Conservation (phyloP, 1,140 invertebrate species). For the Theocolax elegans region DNA sequence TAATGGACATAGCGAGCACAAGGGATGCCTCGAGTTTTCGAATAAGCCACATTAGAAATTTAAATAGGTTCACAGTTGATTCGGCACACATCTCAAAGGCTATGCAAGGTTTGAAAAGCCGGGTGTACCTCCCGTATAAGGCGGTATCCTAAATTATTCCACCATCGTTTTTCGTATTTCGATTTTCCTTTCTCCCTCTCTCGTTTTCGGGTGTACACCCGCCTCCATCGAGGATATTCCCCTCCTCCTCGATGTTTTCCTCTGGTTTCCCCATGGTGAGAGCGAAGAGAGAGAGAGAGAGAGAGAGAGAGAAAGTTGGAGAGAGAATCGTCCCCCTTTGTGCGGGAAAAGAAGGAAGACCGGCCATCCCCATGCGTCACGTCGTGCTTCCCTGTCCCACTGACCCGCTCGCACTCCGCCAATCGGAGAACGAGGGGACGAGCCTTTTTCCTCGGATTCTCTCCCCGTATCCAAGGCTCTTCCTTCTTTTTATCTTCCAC, state of each 20-base stretch:
- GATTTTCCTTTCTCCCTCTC: constrained; percentile 22
- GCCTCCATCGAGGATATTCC: neutral
- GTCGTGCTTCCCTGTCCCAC: constrained; percentile 33
- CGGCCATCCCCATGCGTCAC: neutral
- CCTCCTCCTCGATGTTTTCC: constrained; percentile 8
- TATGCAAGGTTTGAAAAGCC: neutral
- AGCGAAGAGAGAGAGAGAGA: too few species aligned
- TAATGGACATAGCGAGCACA: too few species aligned
- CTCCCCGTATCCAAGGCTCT: neutral
- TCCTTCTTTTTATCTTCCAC: neutral
- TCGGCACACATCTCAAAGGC: neutral
- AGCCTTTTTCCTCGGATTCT: neutral
- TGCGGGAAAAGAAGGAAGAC: neutral
- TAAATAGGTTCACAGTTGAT: neutral
- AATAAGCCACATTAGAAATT: constrained; percentile 20
- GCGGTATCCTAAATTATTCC: constrained; percentile 18
- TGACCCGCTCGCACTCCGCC: constrained; percentile 34
- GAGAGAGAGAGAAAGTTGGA: too few species aligned
- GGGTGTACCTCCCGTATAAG: neutral
- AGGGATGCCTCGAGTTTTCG: neutral
- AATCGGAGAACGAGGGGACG: constrained; percentile 28
- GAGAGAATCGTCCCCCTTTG: neutral
- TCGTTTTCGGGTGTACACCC: neutral
- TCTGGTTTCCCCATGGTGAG: neutral
- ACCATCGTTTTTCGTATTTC: constrained; percentile 25